Conservation (phyloP, 2,888 invertebrate genomes). For the Gasteruption jaculator region DNA sequence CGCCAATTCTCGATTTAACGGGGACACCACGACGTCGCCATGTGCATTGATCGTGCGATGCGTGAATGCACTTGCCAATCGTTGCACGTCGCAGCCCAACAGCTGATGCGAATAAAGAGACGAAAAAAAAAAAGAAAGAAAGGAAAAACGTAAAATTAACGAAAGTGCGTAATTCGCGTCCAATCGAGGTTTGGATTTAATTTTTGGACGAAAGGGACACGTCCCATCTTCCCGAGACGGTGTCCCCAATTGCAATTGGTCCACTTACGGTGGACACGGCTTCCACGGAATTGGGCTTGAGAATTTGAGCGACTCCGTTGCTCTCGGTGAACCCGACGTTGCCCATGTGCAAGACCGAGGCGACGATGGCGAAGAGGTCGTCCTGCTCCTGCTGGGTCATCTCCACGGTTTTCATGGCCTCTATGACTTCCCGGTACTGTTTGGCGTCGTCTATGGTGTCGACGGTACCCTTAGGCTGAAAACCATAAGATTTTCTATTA, state of each 20-base stretch:
- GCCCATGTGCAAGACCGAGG: conserved; percentile 79
- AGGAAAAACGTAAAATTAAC: no score
- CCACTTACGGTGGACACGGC: conserved; percentile 64
- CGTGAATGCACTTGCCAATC: conserved; percentile 70
- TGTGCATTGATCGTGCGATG: conserved; percentile 83
- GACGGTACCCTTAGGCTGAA: conserved; percentile 52
- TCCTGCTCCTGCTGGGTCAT: conserved; percentile 68
- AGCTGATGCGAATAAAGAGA: no score
- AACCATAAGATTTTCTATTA: conserved; percentile 12
- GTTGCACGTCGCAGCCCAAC: conserved; percentile 65
- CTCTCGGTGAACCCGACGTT: conserved; percentile 78
- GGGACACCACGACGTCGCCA: conserved; percentile 77
- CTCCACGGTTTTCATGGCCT: conserved; percentile 75
- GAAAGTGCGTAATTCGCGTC: no score
- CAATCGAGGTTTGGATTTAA: no score
- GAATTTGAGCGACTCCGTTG: conserved; percentile 67
- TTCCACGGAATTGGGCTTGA: conserved; percentile 62
- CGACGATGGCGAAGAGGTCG: conserved; percentile 77
- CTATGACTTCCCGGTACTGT: conserved; percentile 66
- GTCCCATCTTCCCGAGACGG: no score
- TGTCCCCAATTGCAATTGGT: conserved; percentile 4
- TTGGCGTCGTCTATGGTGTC: conserved; percentile 60
- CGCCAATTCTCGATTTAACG: conserved; percentile 75
- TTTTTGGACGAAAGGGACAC: no score
- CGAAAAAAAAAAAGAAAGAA: no score